phyloP scores from a whole-genome alignment of 2,888 invertebrate genomes.

The Rugalucina vietnamica region DNA sequence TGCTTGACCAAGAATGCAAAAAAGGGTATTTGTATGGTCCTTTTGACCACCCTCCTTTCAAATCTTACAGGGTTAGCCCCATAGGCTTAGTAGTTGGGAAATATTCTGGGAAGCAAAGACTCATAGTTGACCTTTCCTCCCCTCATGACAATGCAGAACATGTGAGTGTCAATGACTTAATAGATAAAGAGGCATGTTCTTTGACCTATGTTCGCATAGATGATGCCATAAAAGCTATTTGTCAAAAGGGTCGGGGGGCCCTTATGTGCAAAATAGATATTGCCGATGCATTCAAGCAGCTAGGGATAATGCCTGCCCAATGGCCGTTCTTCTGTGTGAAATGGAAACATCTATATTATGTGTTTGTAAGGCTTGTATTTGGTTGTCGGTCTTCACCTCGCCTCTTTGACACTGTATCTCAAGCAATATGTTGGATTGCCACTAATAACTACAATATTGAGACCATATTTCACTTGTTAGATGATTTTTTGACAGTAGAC shows the following conservation, averaged over 20 bases:
- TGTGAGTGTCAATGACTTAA: constrained; percentile 50
- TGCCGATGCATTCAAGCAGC: constrained; percentile 51
- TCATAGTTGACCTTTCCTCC: constrained; percentile 59
- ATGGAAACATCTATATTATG: constrained; percentile 46
- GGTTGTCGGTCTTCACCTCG: constrained; percentile 44
- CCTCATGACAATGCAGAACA: constrained; percentile 45
- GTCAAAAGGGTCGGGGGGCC: constrained; percentile 16
- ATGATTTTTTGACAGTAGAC: constrained; percentile 50
- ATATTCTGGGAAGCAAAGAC: constrained; percentile 50
- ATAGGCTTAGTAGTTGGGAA: constrained; percentile 51
- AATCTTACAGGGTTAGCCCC: constrained; percentile 41
- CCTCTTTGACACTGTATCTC: constrained; percentile 45
- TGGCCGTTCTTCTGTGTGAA: constrained; percentile 44
- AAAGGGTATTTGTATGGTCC: constrained; percentile 55
- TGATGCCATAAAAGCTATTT: constrained; percentile 48
- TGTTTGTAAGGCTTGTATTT: constrained; percentile 39
- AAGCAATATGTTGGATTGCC: constrained; percentile 52
- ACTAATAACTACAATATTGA: constrained; percentile 36
- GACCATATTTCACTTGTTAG: constrained; percentile 42
- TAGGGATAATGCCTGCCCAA: constrained; percentile 33
- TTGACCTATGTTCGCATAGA: constrained; percentile 51
- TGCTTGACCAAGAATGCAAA: constrained; percentile 39
- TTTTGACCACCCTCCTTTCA: constrained; percentile 35
- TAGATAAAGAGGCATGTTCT: constrained; percentile 48
- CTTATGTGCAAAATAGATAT: constrained; percentile 50